These are phyloP conservation scores for Pseudochirops corinnae DNA, from an alignment of 2,797 vertebrate genomes.

Conservation along the genomic window DNA sequence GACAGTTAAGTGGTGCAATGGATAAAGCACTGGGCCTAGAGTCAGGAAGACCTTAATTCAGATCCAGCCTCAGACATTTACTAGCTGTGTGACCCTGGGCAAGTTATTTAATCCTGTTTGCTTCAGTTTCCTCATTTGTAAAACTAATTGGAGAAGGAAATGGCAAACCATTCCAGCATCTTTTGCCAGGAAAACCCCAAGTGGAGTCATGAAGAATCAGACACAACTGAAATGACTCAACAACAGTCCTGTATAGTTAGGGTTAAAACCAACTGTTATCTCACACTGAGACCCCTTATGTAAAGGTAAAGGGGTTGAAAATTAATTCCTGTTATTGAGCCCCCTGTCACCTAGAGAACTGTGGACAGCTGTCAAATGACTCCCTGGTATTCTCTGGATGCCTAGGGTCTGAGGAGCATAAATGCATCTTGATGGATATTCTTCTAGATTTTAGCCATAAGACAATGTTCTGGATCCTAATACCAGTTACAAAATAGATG, in stretches of 20 bases:
- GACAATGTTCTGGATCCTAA: background rate
- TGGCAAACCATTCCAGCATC: too few relatives aligned
- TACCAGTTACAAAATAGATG: background rate
- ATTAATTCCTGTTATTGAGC: background rate
- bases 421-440: background rate
- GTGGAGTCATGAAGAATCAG: too few relatives aligned
- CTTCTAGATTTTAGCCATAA: background rate
- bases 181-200: too few relatives aligned
- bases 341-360: background rate
- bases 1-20: too few relatives aligned
- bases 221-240: too few relatives aligned
- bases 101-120: too few relatives aligned
- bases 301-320: background rate
- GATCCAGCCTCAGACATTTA: too few relatives aligned
- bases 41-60: too few relatives aligned
- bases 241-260: background rate
- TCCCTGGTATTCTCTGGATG: background rate
- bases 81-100: too few relatives aligned
- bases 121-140: too few relatives aligned
- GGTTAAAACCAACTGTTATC: background rate
- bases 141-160: too few relatives aligned
- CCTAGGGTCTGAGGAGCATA: background rate
- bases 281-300: background rate
- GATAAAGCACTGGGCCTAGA: too few relatives aligned
- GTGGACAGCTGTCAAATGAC: background rate